phyloP scores from a whole-genome alignment of 1,140 invertebrate species.

The Monochamus saltuarius region DNA sequence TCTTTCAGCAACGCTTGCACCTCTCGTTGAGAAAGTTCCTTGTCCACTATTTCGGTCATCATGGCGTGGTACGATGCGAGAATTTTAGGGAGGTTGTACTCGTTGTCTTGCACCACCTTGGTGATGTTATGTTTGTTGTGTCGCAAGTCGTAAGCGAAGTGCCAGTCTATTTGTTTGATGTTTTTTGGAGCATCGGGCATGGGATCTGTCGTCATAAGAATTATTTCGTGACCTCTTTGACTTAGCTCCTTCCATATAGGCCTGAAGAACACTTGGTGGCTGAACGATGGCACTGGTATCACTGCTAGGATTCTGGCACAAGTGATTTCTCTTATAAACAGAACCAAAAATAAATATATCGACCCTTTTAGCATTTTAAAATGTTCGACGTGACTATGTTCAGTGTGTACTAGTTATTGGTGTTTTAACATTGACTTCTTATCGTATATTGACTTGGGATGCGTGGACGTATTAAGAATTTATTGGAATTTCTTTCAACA shows the following conservation, averaged over 20 bases:
- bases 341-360: neutral
- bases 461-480: too few species aligned
- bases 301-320: conserved; percentile 50
- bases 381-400: too few species aligned
- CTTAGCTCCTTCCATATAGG: conserved; percentile 42
- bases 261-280: conserved; percentile 52
- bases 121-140: conserved; percentile 29
- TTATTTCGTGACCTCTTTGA: conserved; percentile 53
- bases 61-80: conserved; percentile 11
- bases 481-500: too few species aligned
- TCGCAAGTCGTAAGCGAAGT: conserved; percentile 14
- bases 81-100: conserved; percentile 22
- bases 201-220: conserved; percentile 49
- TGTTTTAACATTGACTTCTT: too few species aligned
- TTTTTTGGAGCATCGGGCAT: conserved; percentile 34
- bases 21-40: conserved; percentile 33
- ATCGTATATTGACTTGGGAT: too few species aligned
- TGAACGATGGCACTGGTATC: conserved; percentile 48
- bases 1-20: conserved; percentile 43
- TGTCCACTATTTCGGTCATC: conserved; percentile 14
- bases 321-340: neutral
- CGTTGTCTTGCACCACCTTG: conserved; percentile 18
- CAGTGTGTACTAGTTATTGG: too few species aligned
- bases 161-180: conserved; percentile 14
- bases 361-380: too few species aligned